Base-by-base conservation (phyloP, 2,113 vertebrate genomes). In the Gymnorhina tibicen region DNA sequence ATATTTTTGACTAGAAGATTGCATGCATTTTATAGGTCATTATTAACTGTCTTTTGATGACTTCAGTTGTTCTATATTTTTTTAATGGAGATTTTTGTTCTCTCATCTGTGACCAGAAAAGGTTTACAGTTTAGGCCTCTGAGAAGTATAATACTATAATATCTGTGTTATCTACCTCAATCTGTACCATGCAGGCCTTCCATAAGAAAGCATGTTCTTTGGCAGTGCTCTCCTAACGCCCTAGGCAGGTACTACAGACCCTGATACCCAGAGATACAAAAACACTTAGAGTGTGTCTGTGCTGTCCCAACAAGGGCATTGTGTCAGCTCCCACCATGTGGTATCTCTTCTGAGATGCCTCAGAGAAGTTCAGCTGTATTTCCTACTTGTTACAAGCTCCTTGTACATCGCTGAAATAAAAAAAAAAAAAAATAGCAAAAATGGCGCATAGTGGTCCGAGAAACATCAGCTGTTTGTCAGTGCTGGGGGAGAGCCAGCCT, bases 41-140 rank as follows among this genome's bases (percentile, higher is more conserved):
- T 91, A 96, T 89, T 96, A 93, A 72, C 91, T 96, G 91, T 97
- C 96, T 94, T 95, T 94, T 73, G 80, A 68, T 95, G 47, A 85
- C 49, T 96, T 91, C 91, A 85, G 77, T 87, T 70, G 39, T 66
- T 88, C 62, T 85, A 9, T 35, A 55, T 39, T 87, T 95, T 85
- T 96, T 92, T 79, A 95, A 53, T 21, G 20, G 47, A 64, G n/a
- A 77, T 60, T 91, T 90, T 85, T 77, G 63, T 70, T 85, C 41
- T 88, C 66, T 92, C 63, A 64, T 94, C 89, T 56, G 12, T 74
- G 28, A 91, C 39, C 66, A 74, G 63, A 47, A 94, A 72, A 70
- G 16, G 14, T 92, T 93, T 88, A 67, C 20, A 72, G 42, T 64
- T 79, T 11, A 75, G 27, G n/a, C 53, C 68, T 82, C 69, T 66